Evolutionary conservation across 1,140 invertebrate genomes (phyloP).

Genomic region (Drosophila fuyamai): DNA sequence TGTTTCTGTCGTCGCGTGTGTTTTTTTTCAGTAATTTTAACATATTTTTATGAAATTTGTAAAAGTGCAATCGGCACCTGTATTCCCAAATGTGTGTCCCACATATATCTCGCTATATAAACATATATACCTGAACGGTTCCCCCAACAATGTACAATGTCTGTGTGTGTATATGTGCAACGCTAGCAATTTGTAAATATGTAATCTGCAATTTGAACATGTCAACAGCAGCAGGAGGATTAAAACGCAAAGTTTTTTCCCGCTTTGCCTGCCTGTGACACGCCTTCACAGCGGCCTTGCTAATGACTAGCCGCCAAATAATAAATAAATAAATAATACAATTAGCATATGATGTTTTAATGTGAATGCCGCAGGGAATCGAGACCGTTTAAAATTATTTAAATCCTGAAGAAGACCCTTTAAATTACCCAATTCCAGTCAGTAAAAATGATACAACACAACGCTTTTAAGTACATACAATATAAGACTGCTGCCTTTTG

Average conservation of each 20-base stretch:
- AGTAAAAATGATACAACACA: too few species aligned
- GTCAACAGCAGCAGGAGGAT: background rate
- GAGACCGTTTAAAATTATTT: too few species aligned
- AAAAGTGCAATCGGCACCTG: slow-evolving; percentile 21
- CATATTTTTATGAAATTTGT: slow-evolving; percentile 14
- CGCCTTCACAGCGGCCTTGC: slow-evolving; percentile 37
- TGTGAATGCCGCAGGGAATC: background rate
- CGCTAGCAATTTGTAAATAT: slow-evolving; percentile 39
- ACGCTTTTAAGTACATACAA: slow-evolving; percentile 49
- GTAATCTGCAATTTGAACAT: slow-evolving; percentile 27
- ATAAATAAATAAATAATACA: slow-evolving; percentile 20
- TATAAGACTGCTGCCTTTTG: slow-evolving; percentile 45
- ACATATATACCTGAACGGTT: background rate
- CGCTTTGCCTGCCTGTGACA: slow-evolving; percentile 1
- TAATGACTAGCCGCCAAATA: slow-evolving; percentile 36
- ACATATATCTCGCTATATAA: slow-evolving; percentile 26
- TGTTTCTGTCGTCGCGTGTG: background rate
- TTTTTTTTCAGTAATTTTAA: slow-evolving; percentile 29
- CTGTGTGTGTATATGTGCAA: slow-evolving; percentile 25
- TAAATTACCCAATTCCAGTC: too few species aligned
- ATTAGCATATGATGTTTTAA: background rate
- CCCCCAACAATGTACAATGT: slow-evolving; percentile 23
- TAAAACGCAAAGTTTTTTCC: background rate
- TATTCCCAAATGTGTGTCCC: background rate
- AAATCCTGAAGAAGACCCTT: too few species aligned